Conservation (phyloP, 2,113 vertebrate species). For the Sinocyclocheilus grahami region DNA sequence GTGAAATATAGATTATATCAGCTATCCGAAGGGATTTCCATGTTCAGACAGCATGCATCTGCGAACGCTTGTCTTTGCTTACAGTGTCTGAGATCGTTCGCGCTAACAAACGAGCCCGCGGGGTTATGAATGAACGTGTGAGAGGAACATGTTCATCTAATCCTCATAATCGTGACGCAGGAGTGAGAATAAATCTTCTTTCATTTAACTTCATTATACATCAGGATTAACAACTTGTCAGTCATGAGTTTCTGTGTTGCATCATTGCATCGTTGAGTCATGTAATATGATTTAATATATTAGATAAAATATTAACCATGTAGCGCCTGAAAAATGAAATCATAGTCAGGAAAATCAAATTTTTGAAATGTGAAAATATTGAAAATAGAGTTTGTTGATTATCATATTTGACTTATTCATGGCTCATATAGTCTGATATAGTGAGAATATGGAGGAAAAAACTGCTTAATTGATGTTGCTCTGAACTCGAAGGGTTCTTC, state of each 20-base stretch:
- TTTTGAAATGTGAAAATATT: no score
- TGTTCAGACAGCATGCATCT: not conserved
- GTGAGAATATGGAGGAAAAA: not conserved
- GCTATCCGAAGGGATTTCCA: not conserved
- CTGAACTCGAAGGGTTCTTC: no score
- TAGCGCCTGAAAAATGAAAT: not conserved
- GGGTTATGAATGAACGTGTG: not conserved
- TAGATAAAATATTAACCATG: not conserved
- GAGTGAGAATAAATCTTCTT: not conserved
- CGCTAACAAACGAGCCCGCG: not conserved
- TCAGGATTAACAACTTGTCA: not conserved
- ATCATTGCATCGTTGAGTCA: not conserved
- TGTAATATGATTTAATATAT: not conserved
- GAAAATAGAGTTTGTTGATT: not conserved
- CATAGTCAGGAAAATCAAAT: no score
- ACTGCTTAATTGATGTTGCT: no score
- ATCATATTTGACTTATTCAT: not conserved
- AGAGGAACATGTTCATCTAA: not conserved
- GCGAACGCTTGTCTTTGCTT: conserved; percentile 5
- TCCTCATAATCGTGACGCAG: not conserved
- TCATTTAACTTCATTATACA: not conserved
- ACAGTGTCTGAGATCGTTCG: not conserved
- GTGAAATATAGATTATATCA: conserved; percentile 7
- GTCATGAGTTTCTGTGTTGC: not conserved
- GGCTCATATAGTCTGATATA: not conserved